These are phyloP conservation scores for Drosophila fulvimacula DNA, from an alignment of 2,888 invertebrate species.

Conservation along the genomic window DNA sequence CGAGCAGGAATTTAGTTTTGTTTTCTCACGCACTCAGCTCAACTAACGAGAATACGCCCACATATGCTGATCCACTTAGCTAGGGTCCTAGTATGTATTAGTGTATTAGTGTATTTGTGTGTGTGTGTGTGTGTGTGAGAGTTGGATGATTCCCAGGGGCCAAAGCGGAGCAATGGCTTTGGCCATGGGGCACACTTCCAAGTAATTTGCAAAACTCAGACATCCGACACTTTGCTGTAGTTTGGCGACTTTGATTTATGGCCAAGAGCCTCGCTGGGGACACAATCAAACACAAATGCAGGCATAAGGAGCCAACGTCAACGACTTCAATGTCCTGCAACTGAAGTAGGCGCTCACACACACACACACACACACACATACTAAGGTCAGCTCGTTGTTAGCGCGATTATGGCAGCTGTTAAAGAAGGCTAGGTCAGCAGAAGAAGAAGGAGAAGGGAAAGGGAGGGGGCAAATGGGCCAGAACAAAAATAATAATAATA, in stretches of 20 bases:
- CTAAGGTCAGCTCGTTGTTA: constrained; percentile 50
- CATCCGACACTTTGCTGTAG: constrained; percentile 74
- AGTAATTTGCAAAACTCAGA: constrained; percentile 77
- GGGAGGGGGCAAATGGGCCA: constrained; percentile 17
- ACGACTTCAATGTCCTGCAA: constrained; percentile 59
- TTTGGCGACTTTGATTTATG: constrained; percentile 80
- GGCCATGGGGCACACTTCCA: constrained; percentile 72
- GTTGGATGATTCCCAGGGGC: constrained; percentile 47
- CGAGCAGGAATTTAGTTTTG: constrained; percentile 4
- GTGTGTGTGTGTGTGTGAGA: constrained; percentile 15
- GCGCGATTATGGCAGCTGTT: constrained; percentile 59
- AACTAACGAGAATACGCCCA: constrained; percentile 52
- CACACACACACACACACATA: constrained; percentile 11
- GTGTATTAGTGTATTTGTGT: constrained; percentile 24
- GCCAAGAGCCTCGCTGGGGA: constrained; percentile 61
- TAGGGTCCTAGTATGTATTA: constrained; percentile 23
- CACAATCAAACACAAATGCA: constrained; percentile 65
- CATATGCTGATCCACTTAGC: constrained; percentile 66
- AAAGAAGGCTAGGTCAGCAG: not conserved
- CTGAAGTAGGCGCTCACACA: constrained; percentile 47
- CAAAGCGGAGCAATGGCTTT: constrained; percentile 41
- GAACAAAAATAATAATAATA: too few relatives aligned
- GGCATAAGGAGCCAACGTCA: constrained; percentile 59
- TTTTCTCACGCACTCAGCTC: constrained; percentile 22
- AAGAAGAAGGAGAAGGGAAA: not conserved